Base-by-base conservation (phyloP, 2,888 invertebrate species). In the Odiellus spinosus region DNA sequence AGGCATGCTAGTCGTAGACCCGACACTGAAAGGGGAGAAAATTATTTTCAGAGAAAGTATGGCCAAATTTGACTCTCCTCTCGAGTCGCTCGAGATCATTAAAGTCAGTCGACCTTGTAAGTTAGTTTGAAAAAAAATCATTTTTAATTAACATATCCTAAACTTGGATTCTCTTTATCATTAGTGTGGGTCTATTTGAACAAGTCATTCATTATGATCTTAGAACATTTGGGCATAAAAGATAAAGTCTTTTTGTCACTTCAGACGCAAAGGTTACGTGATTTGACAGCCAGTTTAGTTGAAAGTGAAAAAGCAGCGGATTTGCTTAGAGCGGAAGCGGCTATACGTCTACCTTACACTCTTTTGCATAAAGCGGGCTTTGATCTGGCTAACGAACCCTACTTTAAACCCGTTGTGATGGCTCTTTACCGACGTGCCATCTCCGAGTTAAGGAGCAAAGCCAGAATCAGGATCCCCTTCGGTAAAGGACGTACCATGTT, bases 71-170 rank as follows among this genome's bases (percentile, higher is more conserved):
- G 49, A 56, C 21, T 56, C 53, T 3, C 46, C 53, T 46, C 45
- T 49, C 45, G 41, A 52, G 44, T 20, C 53, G 44, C 43, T 51
- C 52, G 54, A 61, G 56, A 53, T 58, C 50, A 48, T 61, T 48
- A 53, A 59, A 50, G 43, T 56, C 52, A 49, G 55, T 53, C 47
- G 46, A 53, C 46, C 52, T 52, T 42, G 59, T 59, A 42, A 55
- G 55, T 39, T 38, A 38, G 10, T 38, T 38, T 26, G 26, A 26
- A n/a, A n/a, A n/a, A n/a, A n/a, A n/a, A n/a, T n/a, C n/a, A n/a
- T n/a, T n/a, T n/a, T n/a, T n/a, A n/a, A n/a, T n/a, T n/a, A n/a
- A n/a, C n/a, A n/a, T n/a, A n/a, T n/a, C n/a, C n/a, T n/a, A n/a
- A n/a, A n/a, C n/a, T n/a, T n/a, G n/a, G n/a, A n/a, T n/a, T n/a